Evolutionary conservation across 2,797 vertebrate species (phyloP), one percentile per base, ranked within the genome.

Genomic region (Tolypeutes matacus): DNA sequence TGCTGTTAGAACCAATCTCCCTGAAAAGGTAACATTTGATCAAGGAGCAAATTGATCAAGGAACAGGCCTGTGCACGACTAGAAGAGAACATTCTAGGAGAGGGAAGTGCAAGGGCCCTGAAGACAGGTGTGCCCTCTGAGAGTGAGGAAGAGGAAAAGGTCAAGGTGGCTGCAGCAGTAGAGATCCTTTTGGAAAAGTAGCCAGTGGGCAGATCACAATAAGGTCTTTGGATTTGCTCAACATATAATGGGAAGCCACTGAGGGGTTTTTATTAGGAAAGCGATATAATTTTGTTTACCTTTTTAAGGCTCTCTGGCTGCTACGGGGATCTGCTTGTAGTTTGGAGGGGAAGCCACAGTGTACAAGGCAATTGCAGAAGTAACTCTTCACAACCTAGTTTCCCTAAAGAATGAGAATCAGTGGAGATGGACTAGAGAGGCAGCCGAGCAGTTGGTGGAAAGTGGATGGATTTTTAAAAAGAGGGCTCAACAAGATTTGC

Each of bases 321-420:
- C 31, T 14, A 49, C 2, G 0, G 27, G 27, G 21, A 67, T 42
- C 7, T 60, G 75, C n/a, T 25, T 6, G 0, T 1, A 67, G 60
- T 51, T 15, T 23, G 8, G 3, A 67, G 4, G 17, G 3, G 29
- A 36, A 20, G 34, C 42, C 21, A 39, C 4, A 39, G 21, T 17
- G 36, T 3, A 67, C 51, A 36, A 83, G 60, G 14, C 12, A 42
- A 65, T 67, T 39, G 5, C 2, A 13, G 13, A 9, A 70, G 4
- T 42, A 29, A 83, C 70, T 93, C 60, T 56, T 72, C 49, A 84
- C 14, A 12, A 72, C 1, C 31, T 23, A 13, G 20, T 86, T 70
- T 36, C 67, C 42, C 46, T 89, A 58, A 31, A 62, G 39, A 89
- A 86, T 46, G n/a, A 90, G 34, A 95, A 78, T 25, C n/a, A 31